phyloP scores from a whole-genome alignment of 2,797 vertebrate genomes.

The Apogon hyalosoma region DNA sequence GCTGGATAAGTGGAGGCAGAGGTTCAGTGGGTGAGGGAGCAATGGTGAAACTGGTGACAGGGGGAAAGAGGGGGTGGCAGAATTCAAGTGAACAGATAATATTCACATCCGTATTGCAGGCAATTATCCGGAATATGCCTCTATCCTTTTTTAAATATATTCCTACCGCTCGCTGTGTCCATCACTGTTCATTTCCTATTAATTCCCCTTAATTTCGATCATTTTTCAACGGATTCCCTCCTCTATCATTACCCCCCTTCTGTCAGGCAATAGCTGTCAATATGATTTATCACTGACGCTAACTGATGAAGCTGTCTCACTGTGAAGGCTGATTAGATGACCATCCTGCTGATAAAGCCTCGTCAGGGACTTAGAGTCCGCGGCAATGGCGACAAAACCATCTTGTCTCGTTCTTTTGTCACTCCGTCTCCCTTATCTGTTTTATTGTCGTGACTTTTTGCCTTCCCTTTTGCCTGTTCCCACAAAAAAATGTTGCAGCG shows the following conservation, averaged over 20 bases:
- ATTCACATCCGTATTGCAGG: constrained; percentile 19
- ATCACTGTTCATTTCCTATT: constrained; percentile 28
- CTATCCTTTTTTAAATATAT: constrained; percentile 28
- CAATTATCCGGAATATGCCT: constrained; percentile 49
- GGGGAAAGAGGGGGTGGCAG: constrained; percentile 10
- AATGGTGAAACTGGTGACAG: constrained; percentile 27
- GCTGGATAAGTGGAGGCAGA: constrained; percentile 46
- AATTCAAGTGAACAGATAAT: constrained; percentile 53
- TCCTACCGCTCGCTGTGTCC: constrained; percentile 25
- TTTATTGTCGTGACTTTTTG: constrained; percentile 25
- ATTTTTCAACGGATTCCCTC: constrained; percentile 58
- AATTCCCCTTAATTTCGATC: constrained; percentile 53
- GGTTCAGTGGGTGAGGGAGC: constrained; percentile 35
- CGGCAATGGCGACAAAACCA: constrained; percentile 16
- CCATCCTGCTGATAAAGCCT: constrained; percentile 56
- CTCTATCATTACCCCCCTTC: constrained; percentile 55
- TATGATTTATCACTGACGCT: constrained; percentile 71
- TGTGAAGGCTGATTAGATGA: constrained; percentile 73
- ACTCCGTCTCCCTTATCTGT: constrained; percentile 25
- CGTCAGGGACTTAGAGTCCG: constrained; percentile 35
- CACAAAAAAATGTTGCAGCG: constrained; percentile 16
- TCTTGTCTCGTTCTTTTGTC: constrained; percentile 45
- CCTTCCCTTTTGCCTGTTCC: constrained; percentile 14
- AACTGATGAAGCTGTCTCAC: constrained; percentile 65
- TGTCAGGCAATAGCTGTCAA: constrained; percentile 60